Evolutionary conservation across 1,140 invertebrate species (phyloP), one percentile per base, ranked within the genome.

Genomic region (Drosophila sechellia): DNA sequence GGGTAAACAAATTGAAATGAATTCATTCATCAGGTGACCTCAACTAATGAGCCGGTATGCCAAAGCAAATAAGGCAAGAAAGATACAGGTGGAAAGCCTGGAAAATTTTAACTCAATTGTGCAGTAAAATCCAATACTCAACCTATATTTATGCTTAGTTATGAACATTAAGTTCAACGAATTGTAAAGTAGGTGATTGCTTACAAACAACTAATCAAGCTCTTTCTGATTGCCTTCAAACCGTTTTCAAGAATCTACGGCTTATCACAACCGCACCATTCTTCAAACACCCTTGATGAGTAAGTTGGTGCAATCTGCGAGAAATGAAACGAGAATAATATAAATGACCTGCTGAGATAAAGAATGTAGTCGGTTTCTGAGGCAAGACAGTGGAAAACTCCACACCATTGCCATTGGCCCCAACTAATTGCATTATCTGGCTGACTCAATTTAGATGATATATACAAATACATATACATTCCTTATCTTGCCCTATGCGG

Each of bases 391-490:
- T 17, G 34, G 39, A 50, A 50, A 50, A 40, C 58, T 34, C 15
- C 61, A 42, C 64, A 34, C n/a, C 39, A 15, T 17, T 17, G 17
- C 35, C 43, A 22, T 55, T 66, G 55, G 73, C 72, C 63, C 43
- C 61, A 53, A 61, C 68, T 86, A 81, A 87, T 86, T 87, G 83
- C 75, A 86, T 86, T 87, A 86, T 87, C 81, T 68, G 68, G 37
- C 40, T 87, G 81, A 87, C 58, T 86, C 78, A 86, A 86, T 86
- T 85, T 70, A 71, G 20, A 15, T 4, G 35, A 15, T 6, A 59
- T 20, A 56, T 56, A 55, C 17, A 50, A 25, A 56, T 39, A 46
- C 17, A 40, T 40, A 56, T 42, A 45, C n/a, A 48, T 39, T 37
- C 48, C 81, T 81, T 85, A 85, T 85, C 81, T 84, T 35, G 17